Percentiles rank a stretch among this genome's conserved stretches.
phyloP scores from a whole-genome alignment of 1,140 invertebrate species.

The Dendroctonus valens region DNA sequence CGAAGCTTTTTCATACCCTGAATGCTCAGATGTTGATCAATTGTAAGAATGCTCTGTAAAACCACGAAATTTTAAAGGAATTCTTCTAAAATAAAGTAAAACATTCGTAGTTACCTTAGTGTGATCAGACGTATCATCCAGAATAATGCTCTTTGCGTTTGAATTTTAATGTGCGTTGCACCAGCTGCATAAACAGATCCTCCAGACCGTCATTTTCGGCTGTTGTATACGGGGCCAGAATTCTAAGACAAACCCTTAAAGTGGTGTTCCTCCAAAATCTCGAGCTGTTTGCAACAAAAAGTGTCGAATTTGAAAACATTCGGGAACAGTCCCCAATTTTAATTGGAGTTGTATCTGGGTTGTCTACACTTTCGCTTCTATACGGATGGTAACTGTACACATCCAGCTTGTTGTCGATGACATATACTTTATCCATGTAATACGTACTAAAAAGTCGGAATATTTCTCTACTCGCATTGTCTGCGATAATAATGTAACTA shows the following conservation, averaged over 20 bases:
- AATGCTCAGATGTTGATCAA: neutral
- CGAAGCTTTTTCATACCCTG: constrained; percentile 1
- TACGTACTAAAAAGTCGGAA: constrained; percentile 11
- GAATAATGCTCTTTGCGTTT: constrained; percentile 1
- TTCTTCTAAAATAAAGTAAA: too few species aligned
- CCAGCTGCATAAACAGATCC: constrained; percentile 14
- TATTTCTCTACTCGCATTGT: neutral
- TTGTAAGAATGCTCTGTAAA: neutral
- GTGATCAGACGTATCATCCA: neutral
- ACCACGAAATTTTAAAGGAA: too few species aligned
- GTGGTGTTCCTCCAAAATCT: constrained; percentile 26
- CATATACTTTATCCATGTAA: constrained; percentile 9
- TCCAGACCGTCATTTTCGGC: constrained; percentile 11
- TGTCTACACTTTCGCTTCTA: constrained; percentile 9
- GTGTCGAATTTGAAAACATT: neutral
- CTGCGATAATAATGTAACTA: constrained; percentile 4
- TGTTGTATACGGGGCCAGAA: constrained; percentile 8
- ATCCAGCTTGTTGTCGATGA: constrained; percentile 2
- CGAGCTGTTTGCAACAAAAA: neutral
- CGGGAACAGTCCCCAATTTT: constrained; percentile 7
- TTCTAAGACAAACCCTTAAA: constrained; percentile 5
- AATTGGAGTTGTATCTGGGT: constrained; percentile 14
- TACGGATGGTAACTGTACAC: constrained; percentile 20
- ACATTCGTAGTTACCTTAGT: too few species aligned
- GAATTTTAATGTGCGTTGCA: neutral